Evolutionary conservation across 2,797 vertebrate species (phyloP).

Genomic region (Aphelocoma californica): DNA sequence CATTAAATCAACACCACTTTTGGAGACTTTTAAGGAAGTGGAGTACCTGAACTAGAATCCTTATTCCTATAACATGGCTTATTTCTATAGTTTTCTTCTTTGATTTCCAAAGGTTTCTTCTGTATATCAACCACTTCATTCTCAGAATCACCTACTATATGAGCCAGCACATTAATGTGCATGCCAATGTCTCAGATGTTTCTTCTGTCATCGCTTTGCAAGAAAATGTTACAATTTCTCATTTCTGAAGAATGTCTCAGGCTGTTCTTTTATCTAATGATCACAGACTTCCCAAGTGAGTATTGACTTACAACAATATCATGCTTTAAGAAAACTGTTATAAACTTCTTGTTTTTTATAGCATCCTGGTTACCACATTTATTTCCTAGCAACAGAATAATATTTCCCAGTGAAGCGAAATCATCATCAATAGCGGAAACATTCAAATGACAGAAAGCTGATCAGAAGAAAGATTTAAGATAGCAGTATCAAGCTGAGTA

Average conservation of each 20-base stretch:
- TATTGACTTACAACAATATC: not conserved
- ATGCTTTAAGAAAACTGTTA: not conserved
- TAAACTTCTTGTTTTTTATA: not conserved
- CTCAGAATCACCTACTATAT: not conserved
- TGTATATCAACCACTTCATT: not conserved
- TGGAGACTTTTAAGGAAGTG: not conserved
- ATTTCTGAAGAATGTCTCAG: not conserved
- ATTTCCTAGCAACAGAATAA: slow-evolving; percentile 24
- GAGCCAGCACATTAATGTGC: not conserved
- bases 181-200: not conserved
- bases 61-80: not conserved
- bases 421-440: not conserved
- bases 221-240: not conserved
- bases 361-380: not conserved
- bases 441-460: not conserved
- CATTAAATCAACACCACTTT: not conserved
- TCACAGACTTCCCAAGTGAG: not conserved
- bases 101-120: not conserved
- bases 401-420: slow-evolving; percentile 7
- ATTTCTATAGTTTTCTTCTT: not conserved
- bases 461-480: not conserved
- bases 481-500: not conserved
- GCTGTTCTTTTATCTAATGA: not conserved
- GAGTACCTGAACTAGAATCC: not conserved
- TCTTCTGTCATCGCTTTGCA: not conserved